Evolutionary conservation across 2,888 invertebrate genomes (phyloP).

Genomic region (Euspilapteryx auroguttella): DNA sequence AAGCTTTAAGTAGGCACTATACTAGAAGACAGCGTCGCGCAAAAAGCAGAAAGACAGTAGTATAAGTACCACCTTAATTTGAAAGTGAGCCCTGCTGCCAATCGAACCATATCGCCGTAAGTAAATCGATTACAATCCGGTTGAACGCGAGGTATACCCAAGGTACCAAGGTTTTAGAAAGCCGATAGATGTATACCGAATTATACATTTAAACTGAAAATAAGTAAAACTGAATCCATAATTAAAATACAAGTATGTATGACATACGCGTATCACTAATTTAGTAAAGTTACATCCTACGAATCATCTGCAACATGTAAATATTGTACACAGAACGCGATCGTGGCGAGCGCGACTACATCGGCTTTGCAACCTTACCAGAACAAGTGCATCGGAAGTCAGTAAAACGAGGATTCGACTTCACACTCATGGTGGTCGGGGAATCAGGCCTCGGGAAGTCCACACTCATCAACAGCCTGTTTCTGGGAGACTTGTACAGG

Average conservation of each 20-base stretch:
- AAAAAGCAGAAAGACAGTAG: too few relatives aligned
- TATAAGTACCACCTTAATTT: neutral
- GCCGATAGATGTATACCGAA: too few relatives aligned
- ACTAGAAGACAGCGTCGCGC: too few relatives aligned
- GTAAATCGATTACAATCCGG: neutral
- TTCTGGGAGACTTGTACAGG: conserved; percentile 90
- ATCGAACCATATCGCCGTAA: conserved; percentile 3
- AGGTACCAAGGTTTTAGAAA: too few relatives aligned
- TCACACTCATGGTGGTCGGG: conserved; percentile 95
- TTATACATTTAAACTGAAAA: too few relatives aligned
- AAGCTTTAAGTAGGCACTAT: too few relatives aligned
- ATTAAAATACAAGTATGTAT: too few relatives aligned
- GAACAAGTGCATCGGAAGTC: conserved; percentile 97
- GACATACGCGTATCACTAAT: too few relatives aligned
- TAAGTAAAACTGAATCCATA: too few relatives aligned
- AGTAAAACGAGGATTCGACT: conserved; percentile 94
- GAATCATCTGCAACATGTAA: too few relatives aligned
- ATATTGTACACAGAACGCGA: conserved; percentile 36
- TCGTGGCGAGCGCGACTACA: conserved; percentile 75
- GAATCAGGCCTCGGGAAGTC: conserved; percentile 95
- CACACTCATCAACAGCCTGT: conserved; percentile 91
- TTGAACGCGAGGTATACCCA: neutral
- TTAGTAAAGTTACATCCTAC: too few relatives aligned
- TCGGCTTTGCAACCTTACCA: conserved; percentile 93
- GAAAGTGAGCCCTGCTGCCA: conserved; percentile 1